Evolutionary conservation across 1,140 invertebrate species (phyloP), one percentile per base, ranked within the genome.

Genomic region (Lordiphosa clarofinis): DNA sequence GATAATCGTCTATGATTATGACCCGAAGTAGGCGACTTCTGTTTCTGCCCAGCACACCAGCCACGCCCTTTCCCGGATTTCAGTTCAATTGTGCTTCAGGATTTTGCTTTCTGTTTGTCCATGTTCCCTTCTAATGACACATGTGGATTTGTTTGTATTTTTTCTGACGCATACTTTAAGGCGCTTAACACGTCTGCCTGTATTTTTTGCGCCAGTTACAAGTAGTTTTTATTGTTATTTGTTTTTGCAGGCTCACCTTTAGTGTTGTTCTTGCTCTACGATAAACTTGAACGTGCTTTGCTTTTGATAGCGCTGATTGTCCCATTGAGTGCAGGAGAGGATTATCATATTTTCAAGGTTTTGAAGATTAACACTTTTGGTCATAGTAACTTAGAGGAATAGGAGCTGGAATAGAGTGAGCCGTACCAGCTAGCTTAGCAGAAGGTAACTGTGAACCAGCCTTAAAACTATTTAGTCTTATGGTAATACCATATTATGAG

Each of bases 281-380:
- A 28, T 49, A 57, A 62, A 58, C 67, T 62, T 46, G 61, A 67
- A 71, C 67, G 67, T 71, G 67, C 63, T 71, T 62, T 62, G 67
- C 57, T 54, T 61, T 62, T 66, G 62, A 70, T 61, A 66, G 67
- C 57, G 63, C 67, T 67, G 67, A 66, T 70, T 66, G 61, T 54
- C 53, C 28, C 28, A 31, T 5, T 8, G 28, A 31, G 31, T 31
- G 11, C 12, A 13, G 21, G 4, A 46, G 24, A 46, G 28, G 28
- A 31, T 31, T 31, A 31, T 31, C 28, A 31, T 31, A 31, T 31
- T 8, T 31, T 31, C 2, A 31, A 8, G 28, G 28, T 8, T 31
- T 31, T 8, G 7, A 28, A 28, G 24, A 6, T 1, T 5, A 0
- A 0, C 24, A 28, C 24, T 28, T 28, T 28, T 28, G 6, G 24